Base-by-base conservation (phyloP, 1,140 invertebrate genomes). In the Drosophila mauritiana region DNA sequence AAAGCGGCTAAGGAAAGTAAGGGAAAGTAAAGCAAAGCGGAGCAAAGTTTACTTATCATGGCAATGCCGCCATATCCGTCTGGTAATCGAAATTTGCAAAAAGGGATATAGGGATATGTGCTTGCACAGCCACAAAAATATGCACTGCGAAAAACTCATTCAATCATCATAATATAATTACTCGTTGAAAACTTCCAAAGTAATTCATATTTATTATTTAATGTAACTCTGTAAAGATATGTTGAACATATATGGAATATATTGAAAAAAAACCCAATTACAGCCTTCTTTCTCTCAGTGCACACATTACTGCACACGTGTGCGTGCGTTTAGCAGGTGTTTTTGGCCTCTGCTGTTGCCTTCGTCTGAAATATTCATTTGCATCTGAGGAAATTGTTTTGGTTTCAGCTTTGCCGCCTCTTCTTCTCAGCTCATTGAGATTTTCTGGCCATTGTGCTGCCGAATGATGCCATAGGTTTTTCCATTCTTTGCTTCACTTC, bases 31-130 rank as follows among this genome's bases (percentile, higher is more conserved):
- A 73, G 43, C 25, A 22, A 7, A n/a, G 37, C 52, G 51, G 25
- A 34, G 22, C 53, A 58, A 61, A 58, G 62, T 58, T 81, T 67
- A 73, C 78, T 81, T 81, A 78, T 73, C 74, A 69, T 57, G 46
- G 55, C 52, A 75, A 57, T 69, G 76, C 49, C 40, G 78, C 69
- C 73, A 85, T 81, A 81, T 85, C 82, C 82, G 82, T 67, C 73
- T 62, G 68, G 78, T 86, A 85, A 85, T 86, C 78, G 81, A 85
- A 84, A 84, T 80, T 73, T 52, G 45, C 52, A 57, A 62, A 76
- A 72, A 73, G 63, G 57, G 64, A 67, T 73, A 69, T 53, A 54
- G 48, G 67, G 37, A 67, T 49, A 58, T 62, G 59, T 58, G 56
- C 46, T 25, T 25, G 37, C 37, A 65, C 45, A 76, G 37, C 53